Percentiles rank a stretch among this genome's conserved stretches.
These are phyloP conservation scores for Yponomeuta evonymella DNA, from an alignment of 2,888 invertebrate genomes.

Conservation along the genomic window DNA sequence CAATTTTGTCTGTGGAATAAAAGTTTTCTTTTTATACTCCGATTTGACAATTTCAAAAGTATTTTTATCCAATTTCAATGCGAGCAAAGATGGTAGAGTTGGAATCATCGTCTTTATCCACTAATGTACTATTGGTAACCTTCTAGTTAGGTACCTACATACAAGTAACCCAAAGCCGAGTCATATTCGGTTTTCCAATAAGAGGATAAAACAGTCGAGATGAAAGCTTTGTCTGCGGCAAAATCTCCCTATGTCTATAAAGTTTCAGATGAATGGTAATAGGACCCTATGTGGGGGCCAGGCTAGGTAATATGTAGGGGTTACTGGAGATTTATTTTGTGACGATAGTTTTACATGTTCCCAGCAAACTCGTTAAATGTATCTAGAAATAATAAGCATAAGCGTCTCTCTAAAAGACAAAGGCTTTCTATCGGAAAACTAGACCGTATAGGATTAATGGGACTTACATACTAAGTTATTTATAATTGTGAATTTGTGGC, in stretches of 20 bases:
- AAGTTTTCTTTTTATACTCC: no score
- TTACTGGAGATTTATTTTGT: background rate
- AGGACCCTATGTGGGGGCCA: background rate
- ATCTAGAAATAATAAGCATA: no score
- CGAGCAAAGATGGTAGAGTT: no score
- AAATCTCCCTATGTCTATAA: conserved; percentile 1
- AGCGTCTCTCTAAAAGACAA: no score
- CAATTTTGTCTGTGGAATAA: no score
- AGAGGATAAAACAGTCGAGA: conserved; percentile 1
- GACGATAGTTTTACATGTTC: background rate
- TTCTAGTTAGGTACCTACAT: background rate
- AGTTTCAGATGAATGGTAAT: conserved; percentile 11
- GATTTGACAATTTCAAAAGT: no score
- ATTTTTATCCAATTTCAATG: no score
- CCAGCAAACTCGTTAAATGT: background rate
- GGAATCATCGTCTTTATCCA: no score
- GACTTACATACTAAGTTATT: no score
- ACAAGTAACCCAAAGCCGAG: background rate
- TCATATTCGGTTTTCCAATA: background rate
- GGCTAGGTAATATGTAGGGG: background rate
- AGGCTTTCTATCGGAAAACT: no score
- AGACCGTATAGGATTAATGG: no score
- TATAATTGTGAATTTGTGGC: no score
- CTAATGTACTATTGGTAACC: background rate
- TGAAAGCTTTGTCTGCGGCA: background rate